Evolutionary conservation across 2,888 invertebrate genomes (phyloP), one percentile per base, ranked within the genome.

Genomic region (Asteroscopus sphinx): DNA sequence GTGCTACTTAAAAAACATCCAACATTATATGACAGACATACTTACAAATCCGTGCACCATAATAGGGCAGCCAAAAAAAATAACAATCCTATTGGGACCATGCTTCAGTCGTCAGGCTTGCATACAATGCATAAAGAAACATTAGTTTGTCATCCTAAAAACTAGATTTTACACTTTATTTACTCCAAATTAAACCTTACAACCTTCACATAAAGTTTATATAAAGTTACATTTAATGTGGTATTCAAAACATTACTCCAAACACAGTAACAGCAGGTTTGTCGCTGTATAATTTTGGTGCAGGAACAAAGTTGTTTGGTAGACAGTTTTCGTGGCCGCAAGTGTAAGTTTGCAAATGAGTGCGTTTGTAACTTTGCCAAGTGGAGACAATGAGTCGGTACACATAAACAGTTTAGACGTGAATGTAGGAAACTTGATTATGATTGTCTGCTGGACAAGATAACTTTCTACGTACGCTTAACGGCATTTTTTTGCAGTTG

Each of bases 41-140:
- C 65, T 57, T 60, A 79, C 77, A 77, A 77, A 77, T 76, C 71
- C 48, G 21, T 69, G 62, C 59, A 62, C 73, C 73, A 72, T 76
- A 81, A 75, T 72, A 72, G 76, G 72, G 51, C 74, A 75, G 68
- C 75, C 77, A 67, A 82, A 82, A 76, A n/a, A 73, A 74, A 71
- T 54, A 63, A 77, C 75, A 74, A 72, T 67, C 69, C 57, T 69
- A 74, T 73, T 76, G 64, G 60, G 55, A 65, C 59, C 56, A 37
- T 16, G 61, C 79, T 69, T 63, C 63, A 65, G 55, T 73, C 70
- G 60, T 64, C 78, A 76, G 51, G 54, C 67, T 47, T 83, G 83
- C 83, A 86, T 85, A 87, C 85, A 87, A 86, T 86, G 79, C 80
- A 73, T 77, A 73, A 73, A 68, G 68, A 76, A 63, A 80, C 68